Base-by-base conservation (phyloP, 1,140 invertebrate genomes). In the Drosophila repletoides region DNA sequence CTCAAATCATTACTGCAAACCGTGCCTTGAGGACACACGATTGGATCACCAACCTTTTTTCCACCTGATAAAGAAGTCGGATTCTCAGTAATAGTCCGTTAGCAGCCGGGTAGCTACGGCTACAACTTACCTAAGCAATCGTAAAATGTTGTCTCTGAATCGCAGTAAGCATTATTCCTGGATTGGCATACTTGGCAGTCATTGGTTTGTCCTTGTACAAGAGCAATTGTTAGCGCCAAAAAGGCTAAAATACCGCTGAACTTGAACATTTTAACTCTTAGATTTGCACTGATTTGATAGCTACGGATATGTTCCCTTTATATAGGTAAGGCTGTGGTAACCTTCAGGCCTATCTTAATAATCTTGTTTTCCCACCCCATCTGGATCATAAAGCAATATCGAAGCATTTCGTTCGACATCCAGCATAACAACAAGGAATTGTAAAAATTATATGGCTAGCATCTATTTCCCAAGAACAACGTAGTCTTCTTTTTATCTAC, bases 321-420 rank as follows among this genome's bases (percentile, higher is more conserved):
- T n/a, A n/a, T n/a, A n/a, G n/a, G n/a, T n/a, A n/a, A n/a, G n/a
- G n/a, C n/a, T n/a, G 34, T 28, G 5, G 31, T 26, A 58, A 33
- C 52, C 71, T 74, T 60, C 26, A n/a, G n/a, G n/a, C n/a, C n/a
- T n/a, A n/a, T 31, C 36, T 48, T 68, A 22, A n/a, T 26, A 19
- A 60, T 40, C 72, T 68, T 61, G 49, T 72, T 71, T 65, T 33
- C 52, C 31, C 24, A 26, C n/a, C n/a, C 31, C 64, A 26, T 26
- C n/a, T 29, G 29, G 15, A 14, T 10, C 60, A 60, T 83, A 83
- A 81, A 83, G 36, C 49, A 72, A 63, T 66, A 61, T 81, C 63
- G 55, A 65, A 63, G 34, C 15, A 38, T 61, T 55, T 24, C 52
- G 45, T 36, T 21, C 4, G 10, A 5, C 6, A n/a, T n/a, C n/a